phyloP scores from a whole-genome alignment of 2,113 vertebrate genomes.

The Tichodroma muraria region DNA sequence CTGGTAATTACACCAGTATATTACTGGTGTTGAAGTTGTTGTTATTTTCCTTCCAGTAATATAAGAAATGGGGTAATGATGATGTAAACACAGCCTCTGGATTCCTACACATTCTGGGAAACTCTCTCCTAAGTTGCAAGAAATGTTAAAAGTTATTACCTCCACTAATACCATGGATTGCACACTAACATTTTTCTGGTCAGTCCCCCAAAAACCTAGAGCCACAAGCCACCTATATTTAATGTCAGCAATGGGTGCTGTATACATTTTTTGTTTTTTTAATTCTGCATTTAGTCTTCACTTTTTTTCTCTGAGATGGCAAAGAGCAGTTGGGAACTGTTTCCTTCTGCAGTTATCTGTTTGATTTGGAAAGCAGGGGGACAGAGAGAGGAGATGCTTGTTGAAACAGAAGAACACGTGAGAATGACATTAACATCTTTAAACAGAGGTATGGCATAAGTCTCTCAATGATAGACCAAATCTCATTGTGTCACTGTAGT shows the following conservation, averaged over 20 bases:
- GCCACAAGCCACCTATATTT: background rate
- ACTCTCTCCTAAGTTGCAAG: background rate
- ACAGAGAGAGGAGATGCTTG: background rate
- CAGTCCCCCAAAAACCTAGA: background rate
- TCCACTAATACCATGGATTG: background rate
- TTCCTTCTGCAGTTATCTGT: background rate
- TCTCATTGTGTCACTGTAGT: background rate
- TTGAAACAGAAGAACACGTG: background rate
- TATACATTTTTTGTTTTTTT: accelerated
- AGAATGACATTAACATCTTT: background rate
- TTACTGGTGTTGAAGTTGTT: background rate
- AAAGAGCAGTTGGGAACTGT: background rate
- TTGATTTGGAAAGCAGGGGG: background rate
- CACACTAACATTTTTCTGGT: background rate
- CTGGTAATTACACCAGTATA: too few species aligned
- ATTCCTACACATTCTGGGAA: background rate
- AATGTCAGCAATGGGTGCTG: background rate
- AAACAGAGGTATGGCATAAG: background rate
- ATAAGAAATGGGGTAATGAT: background rate
- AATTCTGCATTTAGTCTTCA: background rate
- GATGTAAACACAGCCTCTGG: background rate
- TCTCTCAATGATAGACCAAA: background rate
- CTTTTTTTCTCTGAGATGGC: background rate
- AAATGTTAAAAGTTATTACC: background rate
- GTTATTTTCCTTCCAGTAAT: background rate